Percentiles rank a stretch among this genome's conserved stretches.
phyloP scores from a whole-genome alignment of 2,888 invertebrate genomes.

The Tigriopus californicus region DNA sequence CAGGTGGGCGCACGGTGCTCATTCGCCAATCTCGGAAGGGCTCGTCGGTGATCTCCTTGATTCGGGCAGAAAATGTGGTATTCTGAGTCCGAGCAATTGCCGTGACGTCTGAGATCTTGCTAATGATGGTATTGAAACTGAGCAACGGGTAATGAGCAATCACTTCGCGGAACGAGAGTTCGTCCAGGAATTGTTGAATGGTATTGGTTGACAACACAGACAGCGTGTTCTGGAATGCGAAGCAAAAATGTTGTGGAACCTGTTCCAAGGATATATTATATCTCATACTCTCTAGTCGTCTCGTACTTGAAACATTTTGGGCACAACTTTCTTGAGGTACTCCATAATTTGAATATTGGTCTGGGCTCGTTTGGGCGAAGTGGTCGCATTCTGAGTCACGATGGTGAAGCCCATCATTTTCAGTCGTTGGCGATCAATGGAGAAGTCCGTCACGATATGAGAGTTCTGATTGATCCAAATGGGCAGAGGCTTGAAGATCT shows the following conservation, averaged over 20 bases:
- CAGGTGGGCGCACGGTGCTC: not conserved
- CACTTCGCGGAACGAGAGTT: constrained; percentile 48
- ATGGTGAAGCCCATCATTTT: constrained; percentile 18
- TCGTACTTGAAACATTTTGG: constrained; percentile 55
- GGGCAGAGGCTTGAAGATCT: constrained; percentile 55
- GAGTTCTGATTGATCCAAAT: constrained; percentile 51
- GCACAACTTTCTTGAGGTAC: constrained; percentile 61
- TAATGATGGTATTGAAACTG: not conserved
- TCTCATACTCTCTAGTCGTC: no score
- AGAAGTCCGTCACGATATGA: constrained; percentile 56
- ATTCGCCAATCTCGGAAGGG: not conserved
- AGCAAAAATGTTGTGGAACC: no score
- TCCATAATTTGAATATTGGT: constrained; percentile 45
- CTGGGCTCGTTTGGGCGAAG: not conserved
- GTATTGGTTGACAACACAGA: constrained; percentile 60
- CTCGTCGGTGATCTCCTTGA: not conserved
- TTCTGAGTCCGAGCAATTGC: not conserved
- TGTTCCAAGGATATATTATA: no score
- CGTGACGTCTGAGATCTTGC: constrained; percentile 2
- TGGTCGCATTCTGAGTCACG: constrained; percentile 9
- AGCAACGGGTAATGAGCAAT: not conserved
- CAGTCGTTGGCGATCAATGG: constrained; percentile 51
- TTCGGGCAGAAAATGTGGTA: not conserved
- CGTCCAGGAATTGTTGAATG: constrained; percentile 76
- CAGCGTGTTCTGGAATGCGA: constrained; percentile 46